Conservation (phyloP, 2,888 invertebrate species). For the Eutolmus rufibarbis region DNA sequence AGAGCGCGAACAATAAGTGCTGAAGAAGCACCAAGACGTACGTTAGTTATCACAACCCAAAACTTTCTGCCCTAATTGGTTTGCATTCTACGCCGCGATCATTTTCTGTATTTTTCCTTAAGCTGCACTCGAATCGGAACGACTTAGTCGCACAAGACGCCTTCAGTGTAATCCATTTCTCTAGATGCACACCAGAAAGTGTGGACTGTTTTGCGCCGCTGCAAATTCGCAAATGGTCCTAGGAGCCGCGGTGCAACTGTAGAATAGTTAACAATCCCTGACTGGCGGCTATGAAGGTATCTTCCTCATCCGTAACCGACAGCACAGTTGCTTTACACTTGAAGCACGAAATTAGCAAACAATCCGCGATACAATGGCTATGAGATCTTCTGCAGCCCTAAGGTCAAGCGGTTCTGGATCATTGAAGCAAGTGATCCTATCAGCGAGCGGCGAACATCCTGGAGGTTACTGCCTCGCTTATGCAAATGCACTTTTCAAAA, state of each 20-base stretch:
- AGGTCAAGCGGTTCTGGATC: conserved; percentile 12
- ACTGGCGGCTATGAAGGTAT: neutral
- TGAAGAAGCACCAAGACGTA: conserved; percentile 6
- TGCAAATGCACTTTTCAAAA: neutral
- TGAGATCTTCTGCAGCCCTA: neutral
- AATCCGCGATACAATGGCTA: neutral
- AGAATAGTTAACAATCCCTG: neutral
- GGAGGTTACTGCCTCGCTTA: conserved; percentile 9
- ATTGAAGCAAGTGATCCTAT: conserved; percentile 1
- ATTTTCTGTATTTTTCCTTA: conserved; percentile 8
- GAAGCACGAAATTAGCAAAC: conserved; percentile 31
- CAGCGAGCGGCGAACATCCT: neutral
- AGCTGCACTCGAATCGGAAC: conserved; percentile 7
- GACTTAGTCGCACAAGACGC: neutral
- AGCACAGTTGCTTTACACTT: neutral
- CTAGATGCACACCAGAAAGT: neutral
- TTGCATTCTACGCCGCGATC: conserved; percentile 12
- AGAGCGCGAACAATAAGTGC: neutral
- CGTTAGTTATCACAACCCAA: conserved; percentile 31
- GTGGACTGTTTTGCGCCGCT: neutral
- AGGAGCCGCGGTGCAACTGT: neutral
- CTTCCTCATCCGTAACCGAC: conserved; percentile 32
- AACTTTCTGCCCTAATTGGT: conserved; percentile 47
- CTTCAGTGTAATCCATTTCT: neutral
- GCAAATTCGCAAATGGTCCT: neutral